Evolutionary conservation across 2,113 vertebrate species (phyloP).

Genomic region (Felis chaus): DNA sequence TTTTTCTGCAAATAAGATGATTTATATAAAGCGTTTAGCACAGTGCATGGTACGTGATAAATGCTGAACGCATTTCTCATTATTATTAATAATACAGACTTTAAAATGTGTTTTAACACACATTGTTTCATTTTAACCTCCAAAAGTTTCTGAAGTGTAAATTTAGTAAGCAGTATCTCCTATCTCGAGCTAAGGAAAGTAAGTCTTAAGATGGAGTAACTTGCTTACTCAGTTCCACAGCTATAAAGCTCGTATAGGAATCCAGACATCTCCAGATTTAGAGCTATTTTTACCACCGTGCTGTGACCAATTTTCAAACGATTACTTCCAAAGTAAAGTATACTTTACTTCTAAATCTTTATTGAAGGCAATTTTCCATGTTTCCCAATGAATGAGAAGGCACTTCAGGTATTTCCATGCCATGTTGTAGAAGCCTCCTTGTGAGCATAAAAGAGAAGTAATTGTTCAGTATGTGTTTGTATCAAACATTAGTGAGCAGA

Average conservation of each 20-base stretch:
- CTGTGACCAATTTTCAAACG: not conserved
- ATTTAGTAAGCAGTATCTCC: conserved; percentile 1
- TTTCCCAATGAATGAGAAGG: not conserved
- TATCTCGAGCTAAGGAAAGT: not conserved
- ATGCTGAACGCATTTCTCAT: not conserved
- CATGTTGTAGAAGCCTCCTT: not conserved
- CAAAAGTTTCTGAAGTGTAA: not conserved
- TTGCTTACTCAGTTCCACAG: not conserved
- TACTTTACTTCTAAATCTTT: not conserved
- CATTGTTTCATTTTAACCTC: conserved; percentile 6
- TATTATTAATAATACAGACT: not conserved
- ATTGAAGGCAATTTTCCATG: not conserved
- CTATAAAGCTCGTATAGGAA: not conserved
- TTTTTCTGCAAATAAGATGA: not conserved
- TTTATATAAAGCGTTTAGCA: not conserved
- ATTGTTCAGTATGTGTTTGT: not conserved
- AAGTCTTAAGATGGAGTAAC: not conserved
- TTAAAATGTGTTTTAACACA: not conserved
- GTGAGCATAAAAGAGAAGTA: not conserved
- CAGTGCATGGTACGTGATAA: not conserved
- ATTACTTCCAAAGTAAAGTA: not conserved
- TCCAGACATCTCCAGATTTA: not conserved
- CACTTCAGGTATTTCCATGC: not conserved
- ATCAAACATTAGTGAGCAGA: not conserved
- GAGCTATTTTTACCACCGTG: not conserved